Evolutionary conservation across 2,888 invertebrate species (phyloP).

Genomic region (Eretmocerus hayati): DNA sequence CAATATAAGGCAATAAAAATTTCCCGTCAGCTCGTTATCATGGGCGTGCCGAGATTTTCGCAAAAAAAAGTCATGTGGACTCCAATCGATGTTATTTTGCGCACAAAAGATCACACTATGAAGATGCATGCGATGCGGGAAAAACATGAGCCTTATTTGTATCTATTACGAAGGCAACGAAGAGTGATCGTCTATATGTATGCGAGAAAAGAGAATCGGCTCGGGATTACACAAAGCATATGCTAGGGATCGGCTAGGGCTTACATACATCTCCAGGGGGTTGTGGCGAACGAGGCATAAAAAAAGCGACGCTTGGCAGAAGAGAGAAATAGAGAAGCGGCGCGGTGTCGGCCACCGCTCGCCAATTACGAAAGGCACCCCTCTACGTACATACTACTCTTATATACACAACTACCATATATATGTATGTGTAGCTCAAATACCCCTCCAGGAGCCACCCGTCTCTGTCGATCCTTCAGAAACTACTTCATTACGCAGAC

Average conservation of each 20-base stretch:
- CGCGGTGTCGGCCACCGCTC: conserved; percentile 33
- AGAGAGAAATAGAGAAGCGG: conserved; percentile 26
- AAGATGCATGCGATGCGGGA: not conserved
- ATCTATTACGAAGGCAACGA: conserved; percentile 44
- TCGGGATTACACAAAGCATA: conserved; percentile 43
- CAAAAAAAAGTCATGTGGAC: no score
- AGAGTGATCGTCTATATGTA: no score
- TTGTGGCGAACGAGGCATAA: conserved; percentile 26
- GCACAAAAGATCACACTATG: not conserved
- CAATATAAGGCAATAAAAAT: no score
- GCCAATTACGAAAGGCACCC: conserved; percentile 44
- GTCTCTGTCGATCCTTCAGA: conserved; percentile 35
- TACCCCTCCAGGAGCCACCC: conserved; percentile 2
- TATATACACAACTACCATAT: not conserved
- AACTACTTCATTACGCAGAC: conserved; percentile 49
- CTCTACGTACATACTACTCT: conserved; percentile 18
- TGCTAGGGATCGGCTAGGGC: conserved; percentile 36
- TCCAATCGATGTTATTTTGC: no score
- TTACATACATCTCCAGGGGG: conserved; percentile 26
- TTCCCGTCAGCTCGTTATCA: no score
- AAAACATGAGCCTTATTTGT: conserved; percentile 40
- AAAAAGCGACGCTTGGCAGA: conserved; percentile 1
- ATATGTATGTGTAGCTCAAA: not conserved
- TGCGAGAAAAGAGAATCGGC: conserved; percentile 37
- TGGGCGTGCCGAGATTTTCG: no score